phyloP scores from a whole-genome alignment of 2,113 vertebrate species.

The Peucedramus taeniatus region DNA sequence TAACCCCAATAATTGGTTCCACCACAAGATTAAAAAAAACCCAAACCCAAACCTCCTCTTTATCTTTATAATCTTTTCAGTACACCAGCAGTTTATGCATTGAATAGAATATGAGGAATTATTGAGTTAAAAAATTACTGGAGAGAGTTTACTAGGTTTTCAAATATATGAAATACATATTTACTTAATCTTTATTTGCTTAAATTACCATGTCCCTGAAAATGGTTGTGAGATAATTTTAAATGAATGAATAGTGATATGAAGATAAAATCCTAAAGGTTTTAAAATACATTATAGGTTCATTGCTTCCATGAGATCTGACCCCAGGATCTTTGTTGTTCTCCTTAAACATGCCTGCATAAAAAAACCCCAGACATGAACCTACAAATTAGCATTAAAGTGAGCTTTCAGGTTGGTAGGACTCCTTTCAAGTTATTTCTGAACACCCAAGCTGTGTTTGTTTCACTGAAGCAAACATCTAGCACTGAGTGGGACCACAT shows the following conservation, averaged over 20 bases:
- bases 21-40: conserved; percentile 13
- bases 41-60: not conserved
- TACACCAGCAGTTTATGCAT: conserved; percentile 68
- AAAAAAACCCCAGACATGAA: fast-evolving
- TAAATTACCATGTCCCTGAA: conserved; percentile 69
- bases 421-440: not conserved
- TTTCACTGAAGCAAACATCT: not conserved
- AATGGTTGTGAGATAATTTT: conserved; percentile 67
- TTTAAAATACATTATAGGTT: conserved; percentile 14
- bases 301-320: not conserved
- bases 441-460: not conserved
- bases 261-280: not conserved
- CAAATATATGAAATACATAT: conserved; percentile 27
- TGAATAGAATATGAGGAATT: conserved; percentile 74
- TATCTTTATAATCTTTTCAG: conserved; percentile 66
- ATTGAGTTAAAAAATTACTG: conserved; percentile 70
- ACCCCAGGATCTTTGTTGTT: not conserved
- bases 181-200: conserved; percentile 70
- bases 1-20: conserved; percentile 20
- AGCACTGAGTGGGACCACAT: not conserved
- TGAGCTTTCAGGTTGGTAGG: not conserved
- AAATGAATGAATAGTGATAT: conserved; percentile 61
- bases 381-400: not conserved
- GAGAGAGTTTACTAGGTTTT: conserved; percentile 51
- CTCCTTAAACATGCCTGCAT: not conserved